Conservation (phyloP, 2,113 vertebrate species). For the Erythrocercus mccallii region DNA sequence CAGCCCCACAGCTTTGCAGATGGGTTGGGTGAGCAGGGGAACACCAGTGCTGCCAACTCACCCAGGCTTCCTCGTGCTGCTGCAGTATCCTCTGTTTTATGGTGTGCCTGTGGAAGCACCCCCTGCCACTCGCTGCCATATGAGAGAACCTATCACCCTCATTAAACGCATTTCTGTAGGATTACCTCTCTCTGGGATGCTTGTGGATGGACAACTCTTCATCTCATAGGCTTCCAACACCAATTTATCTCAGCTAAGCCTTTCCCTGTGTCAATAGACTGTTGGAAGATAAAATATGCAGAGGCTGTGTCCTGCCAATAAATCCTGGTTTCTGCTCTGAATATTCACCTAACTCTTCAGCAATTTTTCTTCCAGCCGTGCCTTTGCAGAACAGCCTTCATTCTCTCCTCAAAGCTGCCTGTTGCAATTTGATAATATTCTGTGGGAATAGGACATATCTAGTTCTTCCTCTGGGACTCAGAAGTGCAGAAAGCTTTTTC, state of each 20-base stretch:
- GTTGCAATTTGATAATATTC: not conserved
- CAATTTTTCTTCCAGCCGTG: not conserved
- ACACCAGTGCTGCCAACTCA: rapidly evolving
- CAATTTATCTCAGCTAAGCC: not conserved
- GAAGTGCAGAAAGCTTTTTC: not conserved
- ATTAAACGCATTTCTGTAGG: not conserved
- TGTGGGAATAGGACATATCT: not conserved
- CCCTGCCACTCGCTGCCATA: rapidly evolving
- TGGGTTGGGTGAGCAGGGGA: rapidly evolving
- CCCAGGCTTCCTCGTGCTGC: rapidly evolving
- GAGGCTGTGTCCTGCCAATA: not conserved
- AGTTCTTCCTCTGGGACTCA: not conserved
- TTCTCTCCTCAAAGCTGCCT: not conserved
- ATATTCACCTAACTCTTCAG: not conserved
- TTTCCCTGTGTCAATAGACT: not conserved
- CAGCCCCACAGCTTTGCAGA: not conserved
- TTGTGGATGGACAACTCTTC: not conserved
- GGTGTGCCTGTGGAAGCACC: not conserved
- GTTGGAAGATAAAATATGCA: not conserved
- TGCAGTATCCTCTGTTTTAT: not conserved
- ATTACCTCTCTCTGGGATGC: not conserved
- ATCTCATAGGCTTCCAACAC: not conserved
- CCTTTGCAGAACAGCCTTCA: not conserved
- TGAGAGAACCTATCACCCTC: rapidly evolving
- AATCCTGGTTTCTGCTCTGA: not conserved